These are phyloP conservation scores for Aeoliscus strigatus DNA, from an alignment of 2,797 vertebrate species.

Conservation along the genomic window DNA sequence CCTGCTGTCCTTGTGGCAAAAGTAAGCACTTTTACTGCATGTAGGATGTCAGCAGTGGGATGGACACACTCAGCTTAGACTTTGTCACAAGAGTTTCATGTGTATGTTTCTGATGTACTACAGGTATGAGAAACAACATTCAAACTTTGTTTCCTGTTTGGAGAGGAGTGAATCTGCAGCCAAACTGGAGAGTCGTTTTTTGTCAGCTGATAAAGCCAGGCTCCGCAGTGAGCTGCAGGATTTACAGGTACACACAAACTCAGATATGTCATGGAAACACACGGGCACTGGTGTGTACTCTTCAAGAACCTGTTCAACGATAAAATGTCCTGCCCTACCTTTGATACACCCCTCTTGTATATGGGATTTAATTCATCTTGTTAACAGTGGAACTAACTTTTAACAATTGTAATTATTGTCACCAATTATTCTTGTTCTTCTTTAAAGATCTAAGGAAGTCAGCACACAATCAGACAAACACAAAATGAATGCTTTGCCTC, in stretches of 20 bases:
- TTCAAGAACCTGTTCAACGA: too few species aligned
- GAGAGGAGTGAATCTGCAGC: slow-evolving; percentile 81
- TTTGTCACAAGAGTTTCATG: too few species aligned
- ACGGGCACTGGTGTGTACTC: too few species aligned
- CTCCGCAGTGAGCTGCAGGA: slow-evolving; percentile 81
- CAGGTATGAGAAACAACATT: slow-evolving; percentile 89
- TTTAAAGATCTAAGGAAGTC: not conserved
- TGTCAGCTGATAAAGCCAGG: slow-evolving; percentile 84
- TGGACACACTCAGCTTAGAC: too few species aligned
- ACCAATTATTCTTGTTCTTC: not conserved
- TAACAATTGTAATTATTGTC: too few species aligned
- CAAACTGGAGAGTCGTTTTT: slow-evolving; percentile 62
- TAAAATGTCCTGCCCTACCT: too few species aligned
- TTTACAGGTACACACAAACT: slow-evolving; percentile 74
- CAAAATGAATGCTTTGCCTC: slow-evolving; percentile 7
- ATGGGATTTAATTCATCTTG: not conserved
- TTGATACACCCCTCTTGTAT: too few species aligned
- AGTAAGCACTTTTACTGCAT: slow-evolving; percentile 60
- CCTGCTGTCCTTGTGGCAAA: slow-evolving; percentile 86
- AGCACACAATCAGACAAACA: not conserved
- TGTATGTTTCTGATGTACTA: not conserved
- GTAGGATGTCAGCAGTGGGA: not conserved
- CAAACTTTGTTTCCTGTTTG: slow-evolving; percentile 81
- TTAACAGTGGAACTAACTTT: too few species aligned
- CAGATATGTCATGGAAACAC: too few species aligned